Percentiles rank a stretch among this genome's conserved stretches.
Evolutionary conservation across 2,113 vertebrate genomes (phyloP).

Genomic region (Brachyhypopomus gauderio): DNA sequence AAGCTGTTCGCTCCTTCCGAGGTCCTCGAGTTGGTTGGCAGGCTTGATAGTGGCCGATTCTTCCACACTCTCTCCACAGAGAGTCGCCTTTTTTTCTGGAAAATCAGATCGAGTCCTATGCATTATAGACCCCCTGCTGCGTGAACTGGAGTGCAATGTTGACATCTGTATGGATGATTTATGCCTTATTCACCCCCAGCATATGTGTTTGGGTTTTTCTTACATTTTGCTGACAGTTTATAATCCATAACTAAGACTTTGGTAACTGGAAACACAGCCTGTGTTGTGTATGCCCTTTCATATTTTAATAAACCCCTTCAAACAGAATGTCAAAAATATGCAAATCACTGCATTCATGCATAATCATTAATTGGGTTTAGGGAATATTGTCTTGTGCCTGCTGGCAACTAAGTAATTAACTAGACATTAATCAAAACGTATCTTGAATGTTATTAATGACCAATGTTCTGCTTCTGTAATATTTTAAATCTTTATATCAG

Average conservation of each 20-base stretch:
- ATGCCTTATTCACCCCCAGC: constrained; percentile 38
- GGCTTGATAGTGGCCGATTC: constrained; percentile 10
- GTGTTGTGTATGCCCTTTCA: constrained; percentile 29
- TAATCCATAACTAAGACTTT: constrained; percentile 8
- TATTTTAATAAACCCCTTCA: constrained; percentile 41
- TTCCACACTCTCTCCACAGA: constrained; percentile 22
- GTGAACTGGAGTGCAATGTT: constrained; percentile 6
- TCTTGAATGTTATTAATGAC: constrained; percentile 16
- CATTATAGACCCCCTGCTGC: constrained; percentile 13
- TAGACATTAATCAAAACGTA: constrained; percentile 30
- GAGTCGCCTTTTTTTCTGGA: background rate
- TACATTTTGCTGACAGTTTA: constrained; percentile 10
- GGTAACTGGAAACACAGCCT: constrained; percentile 18
- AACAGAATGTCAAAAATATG: constrained; percentile 45
- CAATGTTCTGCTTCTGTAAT: background rate
- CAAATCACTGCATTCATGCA: constrained; percentile 29
- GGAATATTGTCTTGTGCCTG: constrained; percentile 8
- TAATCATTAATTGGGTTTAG: constrained; percentile 24
- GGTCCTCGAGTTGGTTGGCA: constrained; percentile 12
- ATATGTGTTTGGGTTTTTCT: constrained; percentile 44
- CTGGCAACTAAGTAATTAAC: constrained; percentile 32
- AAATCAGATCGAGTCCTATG: constrained; percentile 15
- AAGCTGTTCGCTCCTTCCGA: background rate
- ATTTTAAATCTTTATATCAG: background rate
- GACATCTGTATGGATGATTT: constrained; percentile 48